phyloP scores from a whole-genome alignment of 1,140 invertebrate species.

The Amyelois transitella region DNA sequence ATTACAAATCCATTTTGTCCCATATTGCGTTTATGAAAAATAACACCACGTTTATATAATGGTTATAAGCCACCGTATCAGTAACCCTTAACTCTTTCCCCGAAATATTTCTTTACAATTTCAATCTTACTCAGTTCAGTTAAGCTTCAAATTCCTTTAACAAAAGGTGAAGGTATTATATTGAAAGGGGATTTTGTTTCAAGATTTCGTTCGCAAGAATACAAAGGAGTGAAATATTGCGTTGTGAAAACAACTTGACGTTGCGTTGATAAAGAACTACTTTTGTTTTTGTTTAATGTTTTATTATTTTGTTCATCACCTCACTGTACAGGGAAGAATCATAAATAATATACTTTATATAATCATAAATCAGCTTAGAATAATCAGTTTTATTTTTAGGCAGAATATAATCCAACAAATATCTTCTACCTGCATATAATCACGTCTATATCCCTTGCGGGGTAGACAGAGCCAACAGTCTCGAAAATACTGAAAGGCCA shows the following conservation, averaged over 20 bases:
- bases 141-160: not conserved
- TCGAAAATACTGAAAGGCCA: too few species aligned
- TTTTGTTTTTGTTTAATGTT: not conserved
- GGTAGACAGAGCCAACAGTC: too few species aligned
- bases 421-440: too few species aligned
- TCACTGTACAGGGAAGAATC: too few species aligned
- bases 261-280: not conserved
- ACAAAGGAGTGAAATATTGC: not conserved
- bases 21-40: not conserved
- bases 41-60: not conserved
- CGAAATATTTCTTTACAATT: not conserved
- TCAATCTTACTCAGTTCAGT: not conserved
- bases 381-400: too few species aligned
- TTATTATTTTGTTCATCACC: too few species aligned
- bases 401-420: too few species aligned
- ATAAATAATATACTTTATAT: too few species aligned
- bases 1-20: not conserved
- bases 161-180: not conserved
- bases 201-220: not conserved
- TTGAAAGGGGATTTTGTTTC: not conserved
- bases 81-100: not conserved
- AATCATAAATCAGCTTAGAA: too few species aligned
- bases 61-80: not conserved
- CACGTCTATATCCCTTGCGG: too few species aligned
- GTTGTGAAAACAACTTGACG: not conserved